These are phyloP conservation scores for Antitype chi DNA, from an alignment of 2,888 invertebrate genomes.

Conservation along the genomic window DNA sequence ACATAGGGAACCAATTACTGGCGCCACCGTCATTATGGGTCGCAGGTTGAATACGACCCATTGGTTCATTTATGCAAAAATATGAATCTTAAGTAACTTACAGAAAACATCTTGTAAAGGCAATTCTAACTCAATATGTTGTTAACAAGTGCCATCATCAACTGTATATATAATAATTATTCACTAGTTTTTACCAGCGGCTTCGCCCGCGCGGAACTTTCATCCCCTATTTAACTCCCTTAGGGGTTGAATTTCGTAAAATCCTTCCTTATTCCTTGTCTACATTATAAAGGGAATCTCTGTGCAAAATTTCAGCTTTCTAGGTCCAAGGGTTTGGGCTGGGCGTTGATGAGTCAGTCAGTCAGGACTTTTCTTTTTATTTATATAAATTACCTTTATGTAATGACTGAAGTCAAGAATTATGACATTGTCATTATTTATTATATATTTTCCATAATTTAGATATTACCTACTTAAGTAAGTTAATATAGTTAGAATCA, in stretches of 20 bases:
- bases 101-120: not conserved
- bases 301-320: too few relatives aligned
- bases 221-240: too few relatives aligned
- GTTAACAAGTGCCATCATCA: conserved; percentile 10
- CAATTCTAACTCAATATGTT: not conserved
- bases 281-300: too few relatives aligned
- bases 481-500: not conserved
- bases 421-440: not conserved
- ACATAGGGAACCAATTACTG: not conserved
- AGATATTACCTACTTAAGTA: not conserved
- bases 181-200: too few relatives aligned
- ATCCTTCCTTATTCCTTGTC: too few relatives aligned
- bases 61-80: not conserved
- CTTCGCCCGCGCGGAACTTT: too few relatives aligned
- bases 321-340: too few relatives aligned
- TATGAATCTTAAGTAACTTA: not conserved
- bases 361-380: too few relatives aligned
- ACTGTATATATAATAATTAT: conserved; percentile 1
- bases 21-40: not conserved
- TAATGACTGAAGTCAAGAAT: not conserved
- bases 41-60: not conserved
- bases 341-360: too few relatives aligned
- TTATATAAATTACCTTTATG: too few relatives aligned
- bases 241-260: too few relatives aligned
- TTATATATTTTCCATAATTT: not conserved